A percentile compares a stretch with the other conserved stretches of the same genome.
Evolutionary conservation across 2,797 vertebrate species (phyloP).

Genomic region (Muscicapa striata): DNA sequence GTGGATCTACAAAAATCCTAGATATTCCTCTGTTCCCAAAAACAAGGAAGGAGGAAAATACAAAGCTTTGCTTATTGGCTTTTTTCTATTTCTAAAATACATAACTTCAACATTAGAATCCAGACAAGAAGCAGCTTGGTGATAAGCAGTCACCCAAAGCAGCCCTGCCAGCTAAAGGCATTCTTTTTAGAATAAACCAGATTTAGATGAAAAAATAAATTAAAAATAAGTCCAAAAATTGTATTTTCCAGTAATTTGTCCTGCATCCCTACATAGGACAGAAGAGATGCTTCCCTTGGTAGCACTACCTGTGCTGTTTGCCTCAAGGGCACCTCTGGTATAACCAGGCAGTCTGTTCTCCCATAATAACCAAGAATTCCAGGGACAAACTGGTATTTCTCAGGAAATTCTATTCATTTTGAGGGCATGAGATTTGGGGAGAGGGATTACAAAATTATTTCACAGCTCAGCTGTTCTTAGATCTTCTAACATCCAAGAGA

Average conservation of each 20-base stretch:
- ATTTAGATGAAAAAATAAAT: neutral
- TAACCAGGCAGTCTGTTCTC: neutral
- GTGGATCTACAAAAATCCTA: neutral
- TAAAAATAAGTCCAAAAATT: neutral
- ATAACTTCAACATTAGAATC: rapidly evolving
- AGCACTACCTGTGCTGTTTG: neutral
- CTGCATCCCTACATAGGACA: neutral
- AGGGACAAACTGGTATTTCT: neutral
- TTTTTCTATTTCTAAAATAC: neutral
- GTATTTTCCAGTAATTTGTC: neutral
- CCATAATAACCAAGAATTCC: neutral
- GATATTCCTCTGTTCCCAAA: neutral
- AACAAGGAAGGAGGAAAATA: neutral
- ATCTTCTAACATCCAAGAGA: neutral
- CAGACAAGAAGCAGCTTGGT: neutral
- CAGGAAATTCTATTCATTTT: neutral
- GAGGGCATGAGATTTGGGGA: neutral
- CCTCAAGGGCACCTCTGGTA: neutral
- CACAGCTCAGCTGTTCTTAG: neutral
- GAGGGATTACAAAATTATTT: neutral
- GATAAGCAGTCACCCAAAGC: neutral
- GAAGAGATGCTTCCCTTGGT: neutral
- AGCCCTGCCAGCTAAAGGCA: neutral
- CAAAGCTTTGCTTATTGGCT: neutral
- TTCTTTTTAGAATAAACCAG: neutral